Evolutionary conservation across 1,140 invertebrate species (phyloP).

Genomic region (Musca vetustissima): DNA sequence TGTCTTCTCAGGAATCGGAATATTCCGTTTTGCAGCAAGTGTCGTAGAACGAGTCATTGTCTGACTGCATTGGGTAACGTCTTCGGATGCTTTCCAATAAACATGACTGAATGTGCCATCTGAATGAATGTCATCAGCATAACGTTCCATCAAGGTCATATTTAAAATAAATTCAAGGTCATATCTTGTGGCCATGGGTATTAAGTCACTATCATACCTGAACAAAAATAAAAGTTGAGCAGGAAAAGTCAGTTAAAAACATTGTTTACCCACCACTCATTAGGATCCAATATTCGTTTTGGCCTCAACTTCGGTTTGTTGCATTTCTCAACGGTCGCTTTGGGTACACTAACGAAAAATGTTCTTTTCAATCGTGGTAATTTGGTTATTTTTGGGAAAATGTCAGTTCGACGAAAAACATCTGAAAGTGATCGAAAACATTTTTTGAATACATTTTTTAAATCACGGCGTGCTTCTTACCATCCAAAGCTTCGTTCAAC

Average conservation of each 20-base stretch:
- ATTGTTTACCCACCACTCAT: conserved; percentile 20
- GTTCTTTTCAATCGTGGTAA: conserved; percentile 26
- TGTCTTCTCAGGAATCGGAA: neutral
- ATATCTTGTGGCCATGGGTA: conserved; percentile 27
- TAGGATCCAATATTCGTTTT: conserved; percentile 19
- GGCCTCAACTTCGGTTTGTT: neutral
- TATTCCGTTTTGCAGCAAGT: neutral
- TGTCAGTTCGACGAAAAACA: conserved; percentile 26
- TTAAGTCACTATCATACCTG: conserved; percentile 29
- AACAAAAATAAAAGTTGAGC: neutral
- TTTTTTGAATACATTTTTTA: neutral
- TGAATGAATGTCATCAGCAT: conserved; percentile 12
- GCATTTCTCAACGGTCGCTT: conserved; percentile 23
- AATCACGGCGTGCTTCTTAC: neutral
- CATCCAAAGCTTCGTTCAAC: conserved; percentile 27
- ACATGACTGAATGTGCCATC: conserved; percentile 25
- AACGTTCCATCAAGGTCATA: conserved; percentile 25
- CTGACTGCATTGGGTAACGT: neutral
- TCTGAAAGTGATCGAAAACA: neutral
- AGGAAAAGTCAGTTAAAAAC: neutral
- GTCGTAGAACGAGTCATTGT: neutral
- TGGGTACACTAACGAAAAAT: conserved; percentile 22
- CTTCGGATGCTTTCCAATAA: conserved; percentile 16
- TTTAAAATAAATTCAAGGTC: conserved; percentile 29
- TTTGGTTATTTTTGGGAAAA: conserved; percentile 29